Conservation (phyloP, 2,113 vertebrate species). For the Thunnus maccoyii region DNA sequence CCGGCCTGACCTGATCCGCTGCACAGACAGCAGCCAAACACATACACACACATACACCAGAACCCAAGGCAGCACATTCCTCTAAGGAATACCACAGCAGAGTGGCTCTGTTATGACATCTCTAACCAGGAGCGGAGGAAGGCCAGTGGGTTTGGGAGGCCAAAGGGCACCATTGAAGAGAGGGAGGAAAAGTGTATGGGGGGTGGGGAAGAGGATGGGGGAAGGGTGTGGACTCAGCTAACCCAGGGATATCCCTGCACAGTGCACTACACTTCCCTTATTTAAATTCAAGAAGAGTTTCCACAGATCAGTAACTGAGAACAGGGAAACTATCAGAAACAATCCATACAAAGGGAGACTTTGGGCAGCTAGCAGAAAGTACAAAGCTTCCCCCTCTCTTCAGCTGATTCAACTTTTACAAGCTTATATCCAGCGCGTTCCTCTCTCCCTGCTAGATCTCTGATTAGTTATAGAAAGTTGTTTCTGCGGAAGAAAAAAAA, state of each 20-base stretch:
- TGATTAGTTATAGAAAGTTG: constrained; percentile 10
- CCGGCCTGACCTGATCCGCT: constrained; percentile 40
- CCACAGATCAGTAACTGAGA: constrained; percentile 39
- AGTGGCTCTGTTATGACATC: constrained; percentile 56
- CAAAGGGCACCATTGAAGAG: constrained; percentile 23
- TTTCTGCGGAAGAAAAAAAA: not conserved
- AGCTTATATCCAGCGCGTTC: not conserved
- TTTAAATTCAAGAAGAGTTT: constrained; percentile 45
- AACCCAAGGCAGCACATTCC: constrained; percentile 54
- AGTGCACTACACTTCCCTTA: not conserved
- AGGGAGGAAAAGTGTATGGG: constrained; percentile 9
- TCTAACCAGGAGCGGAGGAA: constrained; percentile 47
- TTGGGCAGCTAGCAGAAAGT: not conserved
- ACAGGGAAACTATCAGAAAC: constrained; percentile 21
- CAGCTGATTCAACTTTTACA: not conserved
- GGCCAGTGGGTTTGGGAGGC: constrained; percentile 37
- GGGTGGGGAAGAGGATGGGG: not conserved
- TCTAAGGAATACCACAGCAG: constrained; percentile 54
- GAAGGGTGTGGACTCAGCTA: constrained; percentile 10
- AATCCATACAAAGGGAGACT: constrained; percentile 15
- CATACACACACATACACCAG: constrained; percentile 19
- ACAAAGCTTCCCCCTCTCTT: not conserved
- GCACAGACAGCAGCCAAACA: constrained; percentile 45
- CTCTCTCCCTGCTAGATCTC: not conserved
- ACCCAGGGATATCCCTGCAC: constrained; percentile 23